Evolutionary conservation across 2,888 invertebrate genomes (phyloP).

Genomic region (Diarsia mendica): DNA sequence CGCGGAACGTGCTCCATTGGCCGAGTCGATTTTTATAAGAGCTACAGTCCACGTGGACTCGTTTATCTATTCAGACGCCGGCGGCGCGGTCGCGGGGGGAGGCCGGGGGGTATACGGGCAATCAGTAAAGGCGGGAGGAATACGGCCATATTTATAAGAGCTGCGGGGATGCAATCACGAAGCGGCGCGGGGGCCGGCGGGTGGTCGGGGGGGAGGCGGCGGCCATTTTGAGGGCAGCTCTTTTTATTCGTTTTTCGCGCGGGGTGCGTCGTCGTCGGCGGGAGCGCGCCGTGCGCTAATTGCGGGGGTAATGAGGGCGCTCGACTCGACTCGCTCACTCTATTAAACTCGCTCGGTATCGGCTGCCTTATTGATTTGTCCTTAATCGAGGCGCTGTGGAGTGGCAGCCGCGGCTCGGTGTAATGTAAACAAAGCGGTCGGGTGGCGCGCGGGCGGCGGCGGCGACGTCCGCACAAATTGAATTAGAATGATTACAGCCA

Average conservation of each 20-base stretch:
- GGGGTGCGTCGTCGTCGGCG: conserved; percentile 89
- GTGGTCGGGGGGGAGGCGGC: conserved; percentile 89
- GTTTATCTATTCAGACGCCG: conserved; percentile 91
- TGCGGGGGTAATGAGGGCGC: conserved; percentile 90
- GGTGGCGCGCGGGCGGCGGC: conserved; percentile 70
- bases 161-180: conserved; percentile 91
- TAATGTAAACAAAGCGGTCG: conserved; percentile 84
- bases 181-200: conserved; percentile 89
- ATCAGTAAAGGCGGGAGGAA: conserved; percentile 91
- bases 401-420: conserved; percentile 75
- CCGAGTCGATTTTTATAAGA: conserved; percentile 89
- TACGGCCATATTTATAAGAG: conserved; percentile 91
- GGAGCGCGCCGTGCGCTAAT: conserved; percentile 90
- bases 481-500: conserved; percentile 84
- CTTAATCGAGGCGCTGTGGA: conserved; percentile 86
- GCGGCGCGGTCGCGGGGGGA: conserved; percentile 90
- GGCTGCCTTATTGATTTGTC: conserved; percentile 90
- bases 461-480: conserved; percentile 81
- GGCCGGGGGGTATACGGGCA: conserved; percentile 91
- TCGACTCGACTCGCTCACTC: conserved; percentile 89
- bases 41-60: conserved; percentile 90
- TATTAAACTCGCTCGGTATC: conserved; percentile 89
- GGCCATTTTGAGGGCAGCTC: conserved; percentile 94
- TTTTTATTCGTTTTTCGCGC: conserved; percentile 91
- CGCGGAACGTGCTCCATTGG: conserved; percentile 79